These are phyloP conservation scores for Sciaenops ocellatus DNA, from an alignment of 2,797 vertebrate genomes.

Conservation along the genomic window DNA sequence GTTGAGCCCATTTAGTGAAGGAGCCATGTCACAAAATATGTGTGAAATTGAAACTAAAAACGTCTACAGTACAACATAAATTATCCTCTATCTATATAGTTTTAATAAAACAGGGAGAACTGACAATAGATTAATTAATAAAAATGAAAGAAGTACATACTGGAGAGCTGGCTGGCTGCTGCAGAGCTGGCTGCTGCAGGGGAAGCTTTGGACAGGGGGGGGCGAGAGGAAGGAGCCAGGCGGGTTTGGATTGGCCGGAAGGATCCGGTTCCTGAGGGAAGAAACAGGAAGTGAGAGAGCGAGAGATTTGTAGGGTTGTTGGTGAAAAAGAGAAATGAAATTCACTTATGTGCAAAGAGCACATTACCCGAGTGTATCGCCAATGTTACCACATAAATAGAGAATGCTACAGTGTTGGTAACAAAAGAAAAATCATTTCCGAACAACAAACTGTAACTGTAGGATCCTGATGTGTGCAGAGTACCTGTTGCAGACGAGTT, in stretches of 20 bases:
- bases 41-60: neutral
- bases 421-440: neutral
- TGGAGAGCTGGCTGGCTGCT: conserved; percentile 88
- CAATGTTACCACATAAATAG: neutral
- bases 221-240: conserved; percentile 89
- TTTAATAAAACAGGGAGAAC: neutral
- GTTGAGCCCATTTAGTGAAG: conserved; percentile 1
- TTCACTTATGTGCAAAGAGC: conserved; percentile 3
- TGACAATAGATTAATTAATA: neutral
- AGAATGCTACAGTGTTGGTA: too few relatives aligned
- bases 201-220: conserved; percentile 89
- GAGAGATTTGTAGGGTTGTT: conserved; percentile 23
- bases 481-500: conserved; percentile 96
- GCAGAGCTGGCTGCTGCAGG: conserved; percentile 76
- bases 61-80: neutral
- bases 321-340: conserved; percentile 15
- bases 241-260: conserved; percentile 97
- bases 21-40: neutral
- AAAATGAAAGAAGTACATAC: conserved; percentile 83
- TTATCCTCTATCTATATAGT: neutral
- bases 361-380: neutral
- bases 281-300: conserved; percentile 56
- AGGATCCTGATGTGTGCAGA: neutral
- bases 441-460: neutral
- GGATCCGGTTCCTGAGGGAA: conserved; percentile 92